A percentile compares a stretch with the other conserved stretches of the same genome.
These are phyloP conservation scores for Aphelenchoides bicaudatus DNA, from an alignment of 2,888 invertebrate species.

Conservation along the genomic window DNA sequence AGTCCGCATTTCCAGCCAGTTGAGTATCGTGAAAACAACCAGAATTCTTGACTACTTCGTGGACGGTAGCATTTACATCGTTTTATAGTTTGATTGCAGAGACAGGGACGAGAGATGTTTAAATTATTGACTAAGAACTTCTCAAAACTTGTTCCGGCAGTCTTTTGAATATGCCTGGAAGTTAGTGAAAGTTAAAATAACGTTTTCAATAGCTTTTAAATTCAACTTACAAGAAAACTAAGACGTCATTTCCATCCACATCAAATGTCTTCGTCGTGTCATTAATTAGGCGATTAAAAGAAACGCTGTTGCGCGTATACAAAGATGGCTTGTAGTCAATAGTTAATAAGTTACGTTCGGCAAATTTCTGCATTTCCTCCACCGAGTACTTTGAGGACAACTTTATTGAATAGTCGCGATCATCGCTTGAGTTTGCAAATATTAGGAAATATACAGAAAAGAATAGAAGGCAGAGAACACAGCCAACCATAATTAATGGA, in stretches of 20 bases:
- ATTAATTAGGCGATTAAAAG: conserved; percentile 32
- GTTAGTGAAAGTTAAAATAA: too few species aligned
- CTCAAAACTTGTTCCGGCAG: conserved; percentile 93
- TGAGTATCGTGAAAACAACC: conserved; percentile 94
- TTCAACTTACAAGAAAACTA: conserved; percentile 92
- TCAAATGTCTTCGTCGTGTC: conserved; percentile 48
- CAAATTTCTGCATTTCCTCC: conserved; percentile 37
- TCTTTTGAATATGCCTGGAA: conserved; percentile 99
- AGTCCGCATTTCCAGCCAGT: conserved; percentile 95
- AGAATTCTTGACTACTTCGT: conserved; percentile 71
- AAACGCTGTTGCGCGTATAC: conserved; percentile 30
- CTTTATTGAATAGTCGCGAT: conserved; percentile 12
- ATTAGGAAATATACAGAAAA: background rate
- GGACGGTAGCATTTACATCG: conserved; percentile 59
- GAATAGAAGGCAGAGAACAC: background rate
- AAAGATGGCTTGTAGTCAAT: conserved; percentile 27
- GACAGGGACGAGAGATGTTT: conserved; percentile 85
- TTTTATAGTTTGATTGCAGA: conserved; percentile 68
- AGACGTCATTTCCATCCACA: conserved; percentile 79
- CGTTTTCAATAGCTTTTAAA: too few species aligned
- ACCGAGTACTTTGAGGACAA: conserved; percentile 30
- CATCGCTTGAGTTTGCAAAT: background rate
- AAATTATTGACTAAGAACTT: conserved; percentile 91
- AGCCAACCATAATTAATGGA: background rate
- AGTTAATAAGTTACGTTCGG: conserved; percentile 26